phyloP scores from a whole-genome alignment of 2,113 vertebrate species.

The Panthera uncia region DNA sequence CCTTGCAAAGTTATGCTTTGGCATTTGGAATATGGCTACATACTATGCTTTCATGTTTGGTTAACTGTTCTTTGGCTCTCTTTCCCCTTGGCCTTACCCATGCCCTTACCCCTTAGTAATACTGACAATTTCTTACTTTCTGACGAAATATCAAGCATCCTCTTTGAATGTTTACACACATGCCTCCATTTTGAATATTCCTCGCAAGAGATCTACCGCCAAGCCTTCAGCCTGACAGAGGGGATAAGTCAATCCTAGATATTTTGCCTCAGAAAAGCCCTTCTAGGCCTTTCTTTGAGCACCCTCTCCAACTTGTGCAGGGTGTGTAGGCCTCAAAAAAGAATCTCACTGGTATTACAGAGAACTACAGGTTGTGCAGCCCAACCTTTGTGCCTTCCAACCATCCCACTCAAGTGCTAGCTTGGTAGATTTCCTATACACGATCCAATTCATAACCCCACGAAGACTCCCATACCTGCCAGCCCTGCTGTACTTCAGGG shows the following conservation, averaged over 20 bases:
- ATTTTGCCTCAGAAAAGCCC: background rate
- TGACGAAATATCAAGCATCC: conserved; percentile 7
- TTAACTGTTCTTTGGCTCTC: background rate
- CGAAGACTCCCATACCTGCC: background rate
- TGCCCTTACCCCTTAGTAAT: background rate
- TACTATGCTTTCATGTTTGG: background rate
- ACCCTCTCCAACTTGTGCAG: background rate
- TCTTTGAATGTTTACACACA: background rate
- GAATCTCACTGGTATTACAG: background rate
- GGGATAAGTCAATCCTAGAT: background rate
- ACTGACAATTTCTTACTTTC: background rate
- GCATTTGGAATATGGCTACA: background rate
- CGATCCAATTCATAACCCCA: background rate
- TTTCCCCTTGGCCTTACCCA: background rate
- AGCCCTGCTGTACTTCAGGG: background rate
- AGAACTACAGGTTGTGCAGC: background rate
- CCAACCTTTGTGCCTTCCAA: background rate
- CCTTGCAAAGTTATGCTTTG: background rate
- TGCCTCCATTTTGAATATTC: background rate
- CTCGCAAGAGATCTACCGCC: background rate
- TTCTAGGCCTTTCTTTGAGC: background rate
- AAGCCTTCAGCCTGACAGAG: background rate
- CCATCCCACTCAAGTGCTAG: background rate
- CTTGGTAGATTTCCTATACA: background rate
- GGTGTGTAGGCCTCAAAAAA: background rate